Conservation (phyloP, 2,797 vertebrate species). For the Rhodeus uyekii region DNA sequence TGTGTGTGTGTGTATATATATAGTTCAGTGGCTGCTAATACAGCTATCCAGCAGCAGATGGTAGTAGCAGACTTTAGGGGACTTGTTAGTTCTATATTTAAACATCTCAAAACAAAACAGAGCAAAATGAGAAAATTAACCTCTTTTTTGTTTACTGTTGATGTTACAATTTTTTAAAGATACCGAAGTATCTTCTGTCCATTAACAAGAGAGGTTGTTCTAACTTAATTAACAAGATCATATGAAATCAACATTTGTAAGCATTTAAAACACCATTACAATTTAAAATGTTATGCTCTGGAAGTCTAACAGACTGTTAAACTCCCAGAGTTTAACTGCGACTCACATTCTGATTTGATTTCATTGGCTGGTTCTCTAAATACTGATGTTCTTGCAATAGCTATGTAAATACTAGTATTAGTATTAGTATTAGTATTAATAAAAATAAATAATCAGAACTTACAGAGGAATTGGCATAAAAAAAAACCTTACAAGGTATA, state of each 20-base stretch:
- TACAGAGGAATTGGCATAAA: too few species aligned
- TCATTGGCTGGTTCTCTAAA: constrained; percentile 8
- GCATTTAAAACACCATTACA: not conserved
- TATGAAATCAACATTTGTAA: not conserved
- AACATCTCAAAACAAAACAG: not conserved
- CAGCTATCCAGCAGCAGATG: constrained; percentile 19
- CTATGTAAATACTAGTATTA: constrained; percentile 45
- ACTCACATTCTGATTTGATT: not conserved
- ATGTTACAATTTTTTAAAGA: not conserved
- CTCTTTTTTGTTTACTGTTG: not conserved
- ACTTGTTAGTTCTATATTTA: not conserved
- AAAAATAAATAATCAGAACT: too few species aligned
- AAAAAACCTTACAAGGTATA: too few species aligned
- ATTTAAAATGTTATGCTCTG: not conserved
- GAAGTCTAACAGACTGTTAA: not conserved
- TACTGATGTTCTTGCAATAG: constrained; percentile 17
- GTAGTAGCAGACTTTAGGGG: constrained; percentile 12
- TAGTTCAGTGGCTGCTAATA: not conserved
- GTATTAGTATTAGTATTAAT: too few species aligned
- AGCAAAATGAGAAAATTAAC: not conserved
- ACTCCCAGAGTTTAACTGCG: too few species aligned
- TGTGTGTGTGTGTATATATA: too few species aligned
- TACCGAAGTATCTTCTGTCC: not conserved
- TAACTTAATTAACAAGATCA: not conserved
- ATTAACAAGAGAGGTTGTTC: not conserved